Conservation (phyloP, 2,888 invertebrate species). For the Dicycla oo region DNA sequence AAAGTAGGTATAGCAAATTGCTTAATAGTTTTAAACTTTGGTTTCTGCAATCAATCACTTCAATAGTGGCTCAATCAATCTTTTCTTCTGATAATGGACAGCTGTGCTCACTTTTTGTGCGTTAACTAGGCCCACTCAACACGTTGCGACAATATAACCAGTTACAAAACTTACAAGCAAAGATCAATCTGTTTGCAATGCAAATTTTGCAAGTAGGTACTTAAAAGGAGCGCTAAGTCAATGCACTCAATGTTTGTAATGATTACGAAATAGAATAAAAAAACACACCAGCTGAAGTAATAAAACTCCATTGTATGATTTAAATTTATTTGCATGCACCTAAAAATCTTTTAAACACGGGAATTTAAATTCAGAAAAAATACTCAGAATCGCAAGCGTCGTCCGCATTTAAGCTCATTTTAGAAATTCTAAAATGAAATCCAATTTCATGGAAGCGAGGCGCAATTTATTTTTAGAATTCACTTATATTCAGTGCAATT, state of each 20-base stretch:
- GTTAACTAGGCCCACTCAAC: constrained; percentile 52
- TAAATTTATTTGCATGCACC: constrained; percentile 22
- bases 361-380: constrained; percentile 47
- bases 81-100: constrained; percentile 47
- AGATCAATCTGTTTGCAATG: constrained; percentile 53
- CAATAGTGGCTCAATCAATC: constrained; percentile 53
- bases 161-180: constrained; percentile 48
- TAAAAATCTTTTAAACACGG: constrained; percentile 9
- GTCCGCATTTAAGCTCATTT: constrained; percentile 40
- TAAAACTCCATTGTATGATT: constrained; percentile 30
- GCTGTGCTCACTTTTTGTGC: constrained; percentile 47
- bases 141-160: constrained; percentile 48
- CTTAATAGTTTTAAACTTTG: constrained; percentile 73
- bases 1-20: constrained; percentile 83
- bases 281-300: constrained; percentile 6
- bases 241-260: constrained; percentile 40
- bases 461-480: constrained; percentile 55
- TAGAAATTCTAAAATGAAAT: constrained; percentile 48
- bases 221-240: constrained; percentile 34
- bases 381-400: constrained; percentile 25
- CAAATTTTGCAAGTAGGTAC: constrained; percentile 47
- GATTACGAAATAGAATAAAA: constrained; percentile 18
- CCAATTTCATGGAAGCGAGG: constrained; percentile 53
- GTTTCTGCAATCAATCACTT: constrained; percentile 76
- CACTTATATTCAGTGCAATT: constrained; percentile 51